Evolutionary conservation across 2,113 vertebrate species (phyloP).

Genomic region (human): DNA sequence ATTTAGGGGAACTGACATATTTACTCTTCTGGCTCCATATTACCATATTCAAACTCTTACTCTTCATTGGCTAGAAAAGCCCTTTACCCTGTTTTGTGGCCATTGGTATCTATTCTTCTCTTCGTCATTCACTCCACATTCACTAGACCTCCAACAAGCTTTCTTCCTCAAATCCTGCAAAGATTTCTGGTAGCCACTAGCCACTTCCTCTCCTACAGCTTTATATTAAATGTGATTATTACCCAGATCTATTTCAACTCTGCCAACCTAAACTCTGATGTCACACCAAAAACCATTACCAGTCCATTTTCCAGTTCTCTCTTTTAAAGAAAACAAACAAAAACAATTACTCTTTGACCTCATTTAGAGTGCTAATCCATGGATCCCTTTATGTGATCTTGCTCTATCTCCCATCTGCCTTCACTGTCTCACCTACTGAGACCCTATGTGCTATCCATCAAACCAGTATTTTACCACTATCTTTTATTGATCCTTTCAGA

Average conservation of each 20-base stretch:
- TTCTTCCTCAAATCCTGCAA: neutral
- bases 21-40: neutral
- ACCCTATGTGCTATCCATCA: neutral
- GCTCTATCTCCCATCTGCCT: neutral
- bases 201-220: neutral
- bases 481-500: neutral
- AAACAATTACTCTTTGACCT: neutral
- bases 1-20: neutral
- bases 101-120: neutral
- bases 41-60: neutral
- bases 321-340: constrained; percentile 37
- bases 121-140: neutral
- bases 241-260: neutral
- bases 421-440: neutral
- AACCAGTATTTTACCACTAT: neutral
- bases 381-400: neutral
- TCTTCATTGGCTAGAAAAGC: neutral
- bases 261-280: neutral
- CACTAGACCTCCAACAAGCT: neutral
- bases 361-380: neutral
- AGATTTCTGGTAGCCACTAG: neutral
- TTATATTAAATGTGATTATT: neutral
- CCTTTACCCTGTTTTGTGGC: neutral
- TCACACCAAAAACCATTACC: neutral
- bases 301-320: neutral